Conservation (phyloP, 2,888 invertebrate genomes). For the Aquatica leii region DNA sequence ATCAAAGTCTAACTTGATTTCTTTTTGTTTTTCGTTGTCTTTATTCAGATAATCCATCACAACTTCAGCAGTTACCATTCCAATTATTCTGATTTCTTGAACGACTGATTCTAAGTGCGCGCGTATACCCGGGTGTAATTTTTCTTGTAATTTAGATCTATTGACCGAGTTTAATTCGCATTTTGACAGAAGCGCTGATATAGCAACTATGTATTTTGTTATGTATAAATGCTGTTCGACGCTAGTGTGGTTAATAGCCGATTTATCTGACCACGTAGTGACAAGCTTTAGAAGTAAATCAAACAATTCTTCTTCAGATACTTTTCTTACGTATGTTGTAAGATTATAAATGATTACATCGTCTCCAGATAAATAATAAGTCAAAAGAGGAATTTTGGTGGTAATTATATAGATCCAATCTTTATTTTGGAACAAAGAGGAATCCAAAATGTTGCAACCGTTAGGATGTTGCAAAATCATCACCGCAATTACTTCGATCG, state of each 20-base stretch:
- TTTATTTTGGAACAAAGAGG: slow-evolving; percentile 62
- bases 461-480: slow-evolving; percentile 64
- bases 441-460: slow-evolving; percentile 64
- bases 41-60: slow-evolving; percentile 63
- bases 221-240: slow-evolving; percentile 76
- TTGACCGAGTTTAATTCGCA: slow-evolving; percentile 49
- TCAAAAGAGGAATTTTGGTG: slow-evolving; percentile 68
- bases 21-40: slow-evolving; percentile 57
- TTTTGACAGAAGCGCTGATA: slow-evolving; percentile 63
- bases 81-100: slow-evolving; percentile 69
- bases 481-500: slow-evolving; percentile 67
- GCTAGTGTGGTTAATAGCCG: slow-evolving; percentile 68
- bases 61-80: slow-evolving; percentile 79
- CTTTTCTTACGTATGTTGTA: slow-evolving; percentile 66
- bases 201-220: slow-evolving; percentile 70
- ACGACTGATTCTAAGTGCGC: slow-evolving; percentile 74
- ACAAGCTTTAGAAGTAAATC: slow-evolving; percentile 66
- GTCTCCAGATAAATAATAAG: slow-evolving; percentile 61
- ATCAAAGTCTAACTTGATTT: slow-evolving; percentile 71
- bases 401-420: slow-evolving; percentile 75
- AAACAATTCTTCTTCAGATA: slow-evolving; percentile 52
- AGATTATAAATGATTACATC: slow-evolving; percentile 67
- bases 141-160: slow-evolving; percentile 60
- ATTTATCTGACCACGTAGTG: slow-evolving; percentile 74
- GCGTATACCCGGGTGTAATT: slow-evolving; percentile 71